Conservation (phyloP, 2,797 vertebrate species). For the Anguilla marmorata region DNA sequence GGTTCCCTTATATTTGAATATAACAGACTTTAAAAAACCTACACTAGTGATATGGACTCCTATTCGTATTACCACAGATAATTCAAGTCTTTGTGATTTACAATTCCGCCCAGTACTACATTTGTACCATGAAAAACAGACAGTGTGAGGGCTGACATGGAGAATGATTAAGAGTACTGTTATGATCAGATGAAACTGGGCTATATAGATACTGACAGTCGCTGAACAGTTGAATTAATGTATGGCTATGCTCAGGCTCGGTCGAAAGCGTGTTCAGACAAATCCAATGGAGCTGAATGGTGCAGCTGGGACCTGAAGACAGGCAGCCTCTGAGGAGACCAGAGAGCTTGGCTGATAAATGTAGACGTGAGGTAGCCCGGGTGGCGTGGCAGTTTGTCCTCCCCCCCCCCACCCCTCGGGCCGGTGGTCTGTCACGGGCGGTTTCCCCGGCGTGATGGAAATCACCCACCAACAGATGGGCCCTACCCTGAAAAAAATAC, state of each 20-base stretch:
- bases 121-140: background rate
- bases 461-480: constrained; percentile 49
- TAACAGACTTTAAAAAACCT: background rate
- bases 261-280: background rate
- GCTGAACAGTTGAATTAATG: background rate
- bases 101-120: background rate
- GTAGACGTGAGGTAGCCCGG: background rate
- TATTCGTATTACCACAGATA: background rate
- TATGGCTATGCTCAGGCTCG: background rate
- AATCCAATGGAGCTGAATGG: background rate
- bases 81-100: background rate
- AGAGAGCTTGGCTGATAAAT: background rate
- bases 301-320: background rate
- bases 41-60: background rate
- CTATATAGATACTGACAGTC: background rate
- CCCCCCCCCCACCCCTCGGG: background rate
- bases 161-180: background rate
- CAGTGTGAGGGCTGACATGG: background rate
- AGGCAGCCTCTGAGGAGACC: background rate
- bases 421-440: constrained; percentile 24
- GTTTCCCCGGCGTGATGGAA: constrained; percentile 33
- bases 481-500: constrained; percentile 61
- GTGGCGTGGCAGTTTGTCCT: background rate
- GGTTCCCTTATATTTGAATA: background rate
- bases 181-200: background rate